Conservation (phyloP, 2,888 invertebrate species). For the Chrysolina americana region DNA sequence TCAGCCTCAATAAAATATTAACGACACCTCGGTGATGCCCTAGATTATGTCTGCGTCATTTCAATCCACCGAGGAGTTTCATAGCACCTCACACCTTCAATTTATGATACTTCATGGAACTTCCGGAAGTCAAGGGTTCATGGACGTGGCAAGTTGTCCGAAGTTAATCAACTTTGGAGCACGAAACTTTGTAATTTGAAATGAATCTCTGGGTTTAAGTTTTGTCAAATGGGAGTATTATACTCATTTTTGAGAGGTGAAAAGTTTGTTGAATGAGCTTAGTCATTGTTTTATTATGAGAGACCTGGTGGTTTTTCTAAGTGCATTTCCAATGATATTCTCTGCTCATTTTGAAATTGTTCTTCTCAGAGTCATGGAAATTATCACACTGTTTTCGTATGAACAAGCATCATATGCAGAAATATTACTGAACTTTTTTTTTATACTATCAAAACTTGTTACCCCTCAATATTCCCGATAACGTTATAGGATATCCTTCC, state of each 20-base stretch:
- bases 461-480: too few species aligned
- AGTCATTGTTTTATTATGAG: too few species aligned
- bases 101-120: neutral
- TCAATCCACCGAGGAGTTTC: neutral
- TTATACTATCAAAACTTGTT: too few species aligned
- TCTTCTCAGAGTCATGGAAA: too few species aligned
- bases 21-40: neutral
- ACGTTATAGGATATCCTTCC: too few species aligned
- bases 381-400: too few species aligned
- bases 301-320: too few species aligned
- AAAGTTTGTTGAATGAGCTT: too few species aligned
- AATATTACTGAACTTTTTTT: too few species aligned
- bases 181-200: neutral
- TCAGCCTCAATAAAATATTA: neutral
- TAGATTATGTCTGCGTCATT: neutral
- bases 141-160: slow-evolving; percentile 5
- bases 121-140: neutral
- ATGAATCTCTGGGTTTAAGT: neutral
- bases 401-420: too few species aligned
- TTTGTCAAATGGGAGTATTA: neutral
- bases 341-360: too few species aligned
- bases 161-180: slow-evolving; percentile 16
- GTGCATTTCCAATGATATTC: too few species aligned
- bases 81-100: neutral
- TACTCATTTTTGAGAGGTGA: neutral